Percentiles rank a stretch among this genome's conserved stretches.
phyloP scores from a whole-genome alignment of 1,140 invertebrate species.

The Microplitis demolitor region DNA sequence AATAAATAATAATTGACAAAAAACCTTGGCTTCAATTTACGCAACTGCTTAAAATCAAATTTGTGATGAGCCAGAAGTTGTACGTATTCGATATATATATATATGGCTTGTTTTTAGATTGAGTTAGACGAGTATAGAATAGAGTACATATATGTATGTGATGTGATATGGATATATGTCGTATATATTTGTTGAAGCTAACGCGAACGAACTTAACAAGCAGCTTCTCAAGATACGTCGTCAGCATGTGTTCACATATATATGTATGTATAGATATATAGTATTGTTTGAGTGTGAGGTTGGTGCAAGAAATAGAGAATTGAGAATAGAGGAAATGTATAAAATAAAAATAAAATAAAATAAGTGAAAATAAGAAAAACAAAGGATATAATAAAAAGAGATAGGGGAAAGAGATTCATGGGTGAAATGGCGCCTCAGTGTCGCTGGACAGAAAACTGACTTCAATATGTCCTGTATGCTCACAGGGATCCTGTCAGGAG shows the following conservation, averaged over 20 bases:
- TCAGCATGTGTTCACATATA: too few relatives aligned
- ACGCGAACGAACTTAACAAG: too few relatives aligned
- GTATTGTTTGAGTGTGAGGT: too few relatives aligned
- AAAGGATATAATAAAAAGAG: background rate
- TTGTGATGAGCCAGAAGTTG: background rate
- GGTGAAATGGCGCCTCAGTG: constrained; percentile 30
- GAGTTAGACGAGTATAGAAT: background rate
- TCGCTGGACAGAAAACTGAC: constrained; percentile 8
- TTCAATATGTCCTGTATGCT: constrained; percentile 3
- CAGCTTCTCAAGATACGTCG: too few relatives aligned
- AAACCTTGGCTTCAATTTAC: background rate
- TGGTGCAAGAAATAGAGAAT: too few relatives aligned
- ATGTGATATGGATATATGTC: too few relatives aligned
- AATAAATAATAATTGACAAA: background rate
- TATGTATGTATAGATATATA: too few relatives aligned
- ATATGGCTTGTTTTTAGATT: background rate
- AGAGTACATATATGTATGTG: background rate
- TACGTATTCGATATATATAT: too few relatives aligned
- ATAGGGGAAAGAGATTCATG: constrained; percentile 29
- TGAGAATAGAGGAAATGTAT: too few relatives aligned
- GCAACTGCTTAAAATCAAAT: background rate
- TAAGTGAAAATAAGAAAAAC: background rate
- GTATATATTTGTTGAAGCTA: too few relatives aligned
- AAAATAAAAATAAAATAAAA: background rate
- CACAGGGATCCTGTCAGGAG: background rate